These are phyloP conservation scores for Drosophila recens DNA, from an alignment of 2,888 invertebrate genomes.

Conservation along the genomic window DNA sequence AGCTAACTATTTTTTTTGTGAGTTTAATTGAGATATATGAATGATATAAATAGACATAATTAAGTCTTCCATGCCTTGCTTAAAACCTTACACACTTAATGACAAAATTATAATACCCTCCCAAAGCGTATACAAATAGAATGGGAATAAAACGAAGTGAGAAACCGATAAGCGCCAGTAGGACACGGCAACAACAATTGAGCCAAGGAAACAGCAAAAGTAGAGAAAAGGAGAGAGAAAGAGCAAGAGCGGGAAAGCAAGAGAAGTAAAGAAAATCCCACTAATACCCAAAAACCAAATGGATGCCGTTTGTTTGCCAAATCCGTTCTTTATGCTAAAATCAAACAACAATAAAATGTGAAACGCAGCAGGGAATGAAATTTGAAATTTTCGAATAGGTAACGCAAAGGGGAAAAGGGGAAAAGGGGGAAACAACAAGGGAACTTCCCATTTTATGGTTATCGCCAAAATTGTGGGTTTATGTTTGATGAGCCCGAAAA, in stretches of 20 bases:
- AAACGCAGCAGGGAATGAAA: slow-evolving; percentile 60
- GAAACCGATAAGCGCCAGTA: slow-evolving; percentile 72
- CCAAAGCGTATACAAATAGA: slow-evolving; percentile 4
- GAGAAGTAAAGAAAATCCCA: slow-evolving; percentile 56
- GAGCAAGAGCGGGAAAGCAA: slow-evolving; percentile 24
- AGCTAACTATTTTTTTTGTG: too few species aligned
- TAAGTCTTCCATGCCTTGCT: too few species aligned
- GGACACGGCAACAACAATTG: slow-evolving; percentile 42
- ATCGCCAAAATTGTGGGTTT: slow-evolving; percentile 59
- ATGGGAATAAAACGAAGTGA: slow-evolving; percentile 36
- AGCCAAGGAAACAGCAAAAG: background rate
- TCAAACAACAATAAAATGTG: slow-evolving; percentile 76
- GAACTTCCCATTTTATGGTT: slow-evolving; percentile 59
- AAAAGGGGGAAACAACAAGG: too few species aligned
- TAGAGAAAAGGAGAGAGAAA: background rate
- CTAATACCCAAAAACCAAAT: slow-evolving; percentile 71
- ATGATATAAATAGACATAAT: too few species aligned
- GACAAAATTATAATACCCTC: background rate
- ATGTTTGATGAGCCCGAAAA: slow-evolving; percentile 60
- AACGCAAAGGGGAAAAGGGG: slow-evolving; percentile 6
- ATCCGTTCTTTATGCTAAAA: slow-evolving; percentile 75
- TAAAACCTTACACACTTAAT: background rate
- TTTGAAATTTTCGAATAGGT: slow-evolving; percentile 38
- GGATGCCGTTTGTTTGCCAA: slow-evolving; percentile 75
- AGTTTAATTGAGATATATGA: too few species aligned